Percentiles rank a stretch among this genome's conserved stretches.
Evolutionary conservation across 2,113 vertebrate species (phyloP).

Genomic region (Antigone vipio): DNA sequence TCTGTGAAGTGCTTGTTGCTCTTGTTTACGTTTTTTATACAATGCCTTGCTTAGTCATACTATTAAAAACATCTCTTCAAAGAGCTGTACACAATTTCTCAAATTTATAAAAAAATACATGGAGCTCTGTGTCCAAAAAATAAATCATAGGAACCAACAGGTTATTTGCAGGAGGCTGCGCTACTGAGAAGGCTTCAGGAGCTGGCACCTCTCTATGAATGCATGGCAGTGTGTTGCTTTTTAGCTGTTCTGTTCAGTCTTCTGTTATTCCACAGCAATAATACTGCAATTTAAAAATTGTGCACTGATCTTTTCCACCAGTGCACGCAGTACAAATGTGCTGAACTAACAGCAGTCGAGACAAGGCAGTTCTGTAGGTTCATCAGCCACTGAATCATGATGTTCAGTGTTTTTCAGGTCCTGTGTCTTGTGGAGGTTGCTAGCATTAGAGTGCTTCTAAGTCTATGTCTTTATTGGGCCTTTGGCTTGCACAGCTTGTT

Average conservation of each 20-base stretch:
- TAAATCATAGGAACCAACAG: background rate
- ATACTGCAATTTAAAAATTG: background rate
- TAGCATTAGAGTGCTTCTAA: background rate
- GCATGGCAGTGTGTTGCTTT: rapidly evolving
- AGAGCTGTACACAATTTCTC: background rate
- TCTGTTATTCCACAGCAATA: background rate
- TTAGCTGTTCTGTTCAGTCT: background rate
- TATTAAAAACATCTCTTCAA: background rate
- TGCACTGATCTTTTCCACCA: background rate
- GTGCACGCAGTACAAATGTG: background rate
- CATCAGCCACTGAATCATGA: background rate
- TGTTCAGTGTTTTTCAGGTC: background rate
- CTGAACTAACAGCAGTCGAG: background rate
- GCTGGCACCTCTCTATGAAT: background rate
- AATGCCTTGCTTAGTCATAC: background rate
- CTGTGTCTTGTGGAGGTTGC: background rate
- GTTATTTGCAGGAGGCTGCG: background rate
- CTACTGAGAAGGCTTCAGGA: background rate
- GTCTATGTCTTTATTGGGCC: background rate
- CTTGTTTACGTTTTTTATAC: background rate
- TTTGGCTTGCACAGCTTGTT: background rate
- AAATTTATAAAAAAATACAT: background rate
- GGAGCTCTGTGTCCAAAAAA: background rate
- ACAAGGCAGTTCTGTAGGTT: background rate
- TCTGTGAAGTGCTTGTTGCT: background rate